Evolutionary conservation across 2,888 invertebrate species (phyloP).

Genomic region (Drosophila buzzatii): DNA sequence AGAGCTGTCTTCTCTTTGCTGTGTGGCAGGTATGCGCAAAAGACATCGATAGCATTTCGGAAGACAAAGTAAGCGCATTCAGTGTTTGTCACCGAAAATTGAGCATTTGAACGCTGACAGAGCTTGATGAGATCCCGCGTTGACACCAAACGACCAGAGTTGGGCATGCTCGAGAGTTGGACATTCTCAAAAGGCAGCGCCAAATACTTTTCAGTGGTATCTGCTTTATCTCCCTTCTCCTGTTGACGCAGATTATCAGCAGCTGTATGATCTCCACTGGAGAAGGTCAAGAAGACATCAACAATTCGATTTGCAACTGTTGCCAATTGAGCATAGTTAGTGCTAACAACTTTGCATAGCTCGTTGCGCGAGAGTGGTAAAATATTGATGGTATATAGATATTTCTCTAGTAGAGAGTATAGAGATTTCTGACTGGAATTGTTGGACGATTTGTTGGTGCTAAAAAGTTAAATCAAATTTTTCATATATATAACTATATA

Average conservation of each 20-base stretch:
- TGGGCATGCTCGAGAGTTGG: slow-evolving; percentile 63
- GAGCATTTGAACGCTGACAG: slow-evolving; percentile 91
- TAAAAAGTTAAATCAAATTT: slow-evolving; percentile 34
- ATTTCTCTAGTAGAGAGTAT: slow-evolving; percentile 91
- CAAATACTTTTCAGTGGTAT: slow-evolving; percentile 74
- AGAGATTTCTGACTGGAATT: slow-evolving; percentile 87
- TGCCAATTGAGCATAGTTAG: slow-evolving; percentile 89
- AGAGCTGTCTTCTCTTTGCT: slow-evolving; percentile 88
- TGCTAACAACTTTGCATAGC: slow-evolving; percentile 90
- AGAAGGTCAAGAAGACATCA: slow-evolving; percentile 93
- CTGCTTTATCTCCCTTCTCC: slow-evolving; percentile 84
- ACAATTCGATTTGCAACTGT: slow-evolving; percentile 92
- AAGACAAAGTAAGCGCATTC: slow-evolving; percentile 86
- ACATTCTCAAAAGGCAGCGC: slow-evolving; percentile 82
- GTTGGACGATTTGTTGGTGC: slow-evolving; percentile 82
- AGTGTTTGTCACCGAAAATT: slow-evolving; percentile 90
- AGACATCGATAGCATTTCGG: slow-evolving; percentile 96
- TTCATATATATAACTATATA: neutral
- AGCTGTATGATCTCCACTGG: slow-evolving; percentile 88
- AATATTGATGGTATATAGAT: slow-evolving; percentile 92
- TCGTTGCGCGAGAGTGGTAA: slow-evolving; percentile 92
- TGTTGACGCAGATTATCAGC: slow-evolving; percentile 82
- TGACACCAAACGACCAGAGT: slow-evolving; percentile 89
- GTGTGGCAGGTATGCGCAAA: slow-evolving; percentile 92
- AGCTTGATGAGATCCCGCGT: slow-evolving; percentile 96